phyloP scores from a whole-genome alignment of 2,888 invertebrate species.

The Colostygia pectinataria region DNA sequence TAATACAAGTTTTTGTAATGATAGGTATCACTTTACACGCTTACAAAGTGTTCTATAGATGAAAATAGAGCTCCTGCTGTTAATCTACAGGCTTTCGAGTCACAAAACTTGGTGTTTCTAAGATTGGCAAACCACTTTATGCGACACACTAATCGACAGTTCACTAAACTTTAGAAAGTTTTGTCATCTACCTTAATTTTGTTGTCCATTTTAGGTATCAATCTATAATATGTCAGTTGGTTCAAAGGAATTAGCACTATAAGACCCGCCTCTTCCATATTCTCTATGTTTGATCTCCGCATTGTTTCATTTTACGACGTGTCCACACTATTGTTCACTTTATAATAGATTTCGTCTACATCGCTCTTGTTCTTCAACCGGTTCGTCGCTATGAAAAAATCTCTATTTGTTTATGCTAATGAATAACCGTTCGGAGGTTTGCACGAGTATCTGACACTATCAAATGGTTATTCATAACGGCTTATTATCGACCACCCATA shows the following conservation, averaged over 20 bases:
- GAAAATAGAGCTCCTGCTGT: too few relatives aligned
- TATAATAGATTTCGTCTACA: slow-evolving; percentile 63
- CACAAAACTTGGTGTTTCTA: too few relatives aligned
- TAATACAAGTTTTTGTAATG: too few relatives aligned
- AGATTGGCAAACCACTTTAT: too few relatives aligned
- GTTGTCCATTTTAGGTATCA: too few relatives aligned
- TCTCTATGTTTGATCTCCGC: slow-evolving; percentile 51
- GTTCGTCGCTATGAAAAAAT: slow-evolving; percentile 53
- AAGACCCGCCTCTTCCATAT: slow-evolving; percentile 48
- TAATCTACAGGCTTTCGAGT: too few relatives aligned
- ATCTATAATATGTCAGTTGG: slow-evolving; percentile 21
- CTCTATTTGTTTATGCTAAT: slow-evolving; percentile 43
- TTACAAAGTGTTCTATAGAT: too few relatives aligned
- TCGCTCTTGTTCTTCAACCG: slow-evolving; percentile 55
- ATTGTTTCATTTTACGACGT: slow-evolving; percentile 67
- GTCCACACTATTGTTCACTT: slow-evolving; percentile 66
- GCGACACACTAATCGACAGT: background rate
- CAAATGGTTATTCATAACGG: too few relatives aligned
- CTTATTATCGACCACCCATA: too few relatives aligned
- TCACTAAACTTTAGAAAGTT: slow-evolving; percentile 5
- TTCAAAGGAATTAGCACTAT: slow-evolving; percentile 30
- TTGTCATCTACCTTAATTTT: too few relatives aligned
- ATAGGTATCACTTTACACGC: too few relatives aligned
- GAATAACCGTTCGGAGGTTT: slow-evolving; percentile 31
- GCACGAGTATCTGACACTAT: background rate